phyloP scores from a whole-genome alignment of 35 echinoderm and acorn worm genomes.

The Apostichopus californicus region DNA sequence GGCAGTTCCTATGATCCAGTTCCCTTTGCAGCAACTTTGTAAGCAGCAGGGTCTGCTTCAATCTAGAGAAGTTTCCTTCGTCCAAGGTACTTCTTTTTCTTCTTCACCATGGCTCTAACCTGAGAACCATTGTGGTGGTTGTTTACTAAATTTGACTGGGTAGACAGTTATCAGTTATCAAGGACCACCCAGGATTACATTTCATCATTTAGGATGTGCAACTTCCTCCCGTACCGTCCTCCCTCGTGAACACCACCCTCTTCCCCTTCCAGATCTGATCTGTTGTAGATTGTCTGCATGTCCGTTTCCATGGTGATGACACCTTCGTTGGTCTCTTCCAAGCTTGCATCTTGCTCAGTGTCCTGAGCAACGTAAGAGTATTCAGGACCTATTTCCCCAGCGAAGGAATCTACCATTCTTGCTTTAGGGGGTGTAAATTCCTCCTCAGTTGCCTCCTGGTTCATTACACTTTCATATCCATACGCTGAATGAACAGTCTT shows the following conservation, averaged over 20 bases:
- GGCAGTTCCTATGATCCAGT: too few species aligned
- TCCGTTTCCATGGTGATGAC: slow-evolving; percentile 18
- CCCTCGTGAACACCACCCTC: slow-evolving; percentile 23
- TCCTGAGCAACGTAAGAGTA: not conserved
- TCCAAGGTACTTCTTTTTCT: too few species aligned
- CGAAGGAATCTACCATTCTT: slow-evolving; percentile 28
- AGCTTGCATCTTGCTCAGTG: not conserved
- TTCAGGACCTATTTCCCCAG: not conserved
- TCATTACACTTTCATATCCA: slow-evolving; percentile 1
- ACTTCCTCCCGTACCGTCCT: slow-evolving; percentile 40
- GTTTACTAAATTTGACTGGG: too few species aligned
- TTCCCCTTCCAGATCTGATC: slow-evolving; percentile 30
- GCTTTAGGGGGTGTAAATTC: slow-evolving; percentile 47
- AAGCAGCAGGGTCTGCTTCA: too few species aligned
- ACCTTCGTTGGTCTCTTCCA: not conserved
- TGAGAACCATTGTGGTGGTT: too few species aligned
- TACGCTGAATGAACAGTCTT: not conserved
- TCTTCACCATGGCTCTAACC: too few species aligned
- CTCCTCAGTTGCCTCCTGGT: not conserved
- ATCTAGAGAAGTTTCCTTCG: too few species aligned
- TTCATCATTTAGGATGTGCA: slow-evolving; percentile 56
- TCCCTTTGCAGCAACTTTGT: too few species aligned
- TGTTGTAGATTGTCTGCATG: slow-evolving; percentile 24
- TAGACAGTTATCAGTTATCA: too few species aligned
- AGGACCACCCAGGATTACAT: slow-evolving; percentile 27